Evolutionary conservation across 2,888 invertebrate species (phyloP).

Genomic region (Brachyptera putata): DNA sequence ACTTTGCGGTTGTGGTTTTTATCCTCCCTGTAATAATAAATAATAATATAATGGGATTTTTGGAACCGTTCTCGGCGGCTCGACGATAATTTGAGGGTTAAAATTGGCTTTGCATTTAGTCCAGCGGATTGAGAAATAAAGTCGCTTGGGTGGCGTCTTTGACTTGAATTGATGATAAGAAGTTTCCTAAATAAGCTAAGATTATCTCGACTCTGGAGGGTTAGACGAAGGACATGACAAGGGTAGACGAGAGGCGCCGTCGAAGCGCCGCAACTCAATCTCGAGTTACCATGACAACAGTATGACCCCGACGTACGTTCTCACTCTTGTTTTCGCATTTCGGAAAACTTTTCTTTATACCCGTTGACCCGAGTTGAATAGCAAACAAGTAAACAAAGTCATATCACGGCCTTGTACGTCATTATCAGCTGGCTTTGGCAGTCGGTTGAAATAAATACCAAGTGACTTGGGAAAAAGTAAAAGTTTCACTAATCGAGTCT

Average conservation of each 20-base stretch:
- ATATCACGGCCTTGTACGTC: not conserved
- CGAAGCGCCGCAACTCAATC: not conserved
- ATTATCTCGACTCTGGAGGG: conserved; percentile 7
- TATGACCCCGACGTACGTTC: too few relatives aligned
- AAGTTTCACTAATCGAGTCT: too few relatives aligned
- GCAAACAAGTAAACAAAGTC: conserved; percentile 7
- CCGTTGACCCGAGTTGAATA: conserved; percentile 13
- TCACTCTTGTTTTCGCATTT: not conserved
- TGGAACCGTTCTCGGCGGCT: not conserved
- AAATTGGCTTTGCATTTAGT: conserved; percentile 10
- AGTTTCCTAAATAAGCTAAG: conserved; percentile 12
- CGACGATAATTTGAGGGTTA: not conserved
- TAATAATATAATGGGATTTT: not conserved
- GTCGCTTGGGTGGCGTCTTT: not conserved
- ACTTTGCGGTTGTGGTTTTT: not conserved
- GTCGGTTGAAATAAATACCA: too few relatives aligned
- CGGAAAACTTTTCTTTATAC: not conserved
- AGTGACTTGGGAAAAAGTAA: too few relatives aligned
- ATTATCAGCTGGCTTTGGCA: not conserved
- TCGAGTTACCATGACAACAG: not conserved
- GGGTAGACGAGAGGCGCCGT: not conserved
- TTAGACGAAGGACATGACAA: not conserved
- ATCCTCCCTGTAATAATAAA: not conserved
- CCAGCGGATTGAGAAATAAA: conserved; percentile 4
- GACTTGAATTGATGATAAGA: conserved; percentile 20